phyloP scores from a whole-genome alignment of 2,888 invertebrate species.

The Pristionchus exspectatus region DNA sequence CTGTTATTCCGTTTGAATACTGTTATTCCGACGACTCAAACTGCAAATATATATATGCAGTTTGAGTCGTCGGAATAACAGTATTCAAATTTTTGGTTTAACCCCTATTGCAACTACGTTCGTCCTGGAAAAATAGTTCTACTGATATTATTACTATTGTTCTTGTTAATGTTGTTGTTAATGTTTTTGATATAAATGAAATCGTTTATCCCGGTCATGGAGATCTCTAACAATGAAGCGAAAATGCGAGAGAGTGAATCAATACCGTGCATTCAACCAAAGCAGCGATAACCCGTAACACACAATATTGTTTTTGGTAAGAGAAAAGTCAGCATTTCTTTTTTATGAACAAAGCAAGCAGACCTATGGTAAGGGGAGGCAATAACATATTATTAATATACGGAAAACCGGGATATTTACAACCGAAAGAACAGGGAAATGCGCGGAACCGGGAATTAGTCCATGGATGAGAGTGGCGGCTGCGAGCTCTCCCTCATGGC shows the following conservation, averaged over 20 bases:
- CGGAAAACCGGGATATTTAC: background rate
- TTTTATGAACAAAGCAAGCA: no score
- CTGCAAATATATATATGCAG: no score
- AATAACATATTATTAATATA: background rate
- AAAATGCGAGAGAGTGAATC: background rate
- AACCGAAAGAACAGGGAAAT: background rate
- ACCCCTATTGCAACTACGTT: no score
- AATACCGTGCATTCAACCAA: constrained; percentile 26
- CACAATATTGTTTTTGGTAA: background rate
- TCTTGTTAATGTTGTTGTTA: background rate
- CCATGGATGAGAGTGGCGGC: constrained; percentile 7
- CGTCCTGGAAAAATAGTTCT: background rate
- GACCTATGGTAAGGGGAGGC: background rate
- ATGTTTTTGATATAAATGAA: background rate
- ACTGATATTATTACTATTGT: background rate
- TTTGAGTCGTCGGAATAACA: no score
- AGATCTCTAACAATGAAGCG: background rate
- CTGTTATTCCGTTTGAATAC: no score
- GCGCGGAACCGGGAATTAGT: background rate
- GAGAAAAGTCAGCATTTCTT: background rate
- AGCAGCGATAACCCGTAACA: background rate
- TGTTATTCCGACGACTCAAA: no score
- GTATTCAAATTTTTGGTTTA: no score
- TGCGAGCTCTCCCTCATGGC: constrained; percentile 42
- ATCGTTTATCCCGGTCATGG: background rate